Percentiles rank a stretch among this genome's conserved stretches.
Conservation (phyloP, 2,113 vertebrate genomes). For the Alouatta palliata region DNA sequence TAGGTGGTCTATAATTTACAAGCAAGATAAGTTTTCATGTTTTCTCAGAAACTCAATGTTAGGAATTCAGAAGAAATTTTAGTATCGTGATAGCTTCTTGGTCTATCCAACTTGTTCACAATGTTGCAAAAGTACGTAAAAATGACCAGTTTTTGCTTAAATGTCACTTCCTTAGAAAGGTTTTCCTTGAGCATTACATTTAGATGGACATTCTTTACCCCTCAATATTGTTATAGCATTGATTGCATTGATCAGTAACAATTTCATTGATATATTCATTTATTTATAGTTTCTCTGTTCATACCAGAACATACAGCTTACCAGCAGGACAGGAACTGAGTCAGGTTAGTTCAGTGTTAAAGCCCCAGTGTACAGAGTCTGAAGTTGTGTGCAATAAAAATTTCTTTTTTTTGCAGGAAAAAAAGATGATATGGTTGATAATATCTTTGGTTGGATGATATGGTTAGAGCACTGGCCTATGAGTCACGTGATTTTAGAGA, state of each 20-base stretch:
- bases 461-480: neutral
- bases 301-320: neutral
- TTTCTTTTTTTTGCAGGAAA: neutral
- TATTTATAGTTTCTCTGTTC: neutral
- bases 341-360: neutral
- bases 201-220: neutral
- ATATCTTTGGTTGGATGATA: neutral
- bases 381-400: neutral
- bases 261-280: neutral
- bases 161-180: neutral
- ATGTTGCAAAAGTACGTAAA: constrained; percentile 7
- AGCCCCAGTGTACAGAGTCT: neutral
- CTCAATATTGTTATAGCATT: neutral
- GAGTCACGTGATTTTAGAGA: constrained; percentile 30
- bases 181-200: neutral
- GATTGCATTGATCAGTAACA: neutral
- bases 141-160: neutral
- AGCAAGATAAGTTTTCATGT: neutral
- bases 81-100: neutral
- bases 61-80: constrained; percentile 1
- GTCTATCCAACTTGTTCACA: neutral
- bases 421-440: no score
- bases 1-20: neutral
- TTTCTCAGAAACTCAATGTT: constrained; percentile 20
- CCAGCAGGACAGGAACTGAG: neutral